These are phyloP conservation scores for Helicolenus hilgendorfi DNA, from an alignment of 2,797 vertebrate species.

Conservation along the genomic window DNA sequence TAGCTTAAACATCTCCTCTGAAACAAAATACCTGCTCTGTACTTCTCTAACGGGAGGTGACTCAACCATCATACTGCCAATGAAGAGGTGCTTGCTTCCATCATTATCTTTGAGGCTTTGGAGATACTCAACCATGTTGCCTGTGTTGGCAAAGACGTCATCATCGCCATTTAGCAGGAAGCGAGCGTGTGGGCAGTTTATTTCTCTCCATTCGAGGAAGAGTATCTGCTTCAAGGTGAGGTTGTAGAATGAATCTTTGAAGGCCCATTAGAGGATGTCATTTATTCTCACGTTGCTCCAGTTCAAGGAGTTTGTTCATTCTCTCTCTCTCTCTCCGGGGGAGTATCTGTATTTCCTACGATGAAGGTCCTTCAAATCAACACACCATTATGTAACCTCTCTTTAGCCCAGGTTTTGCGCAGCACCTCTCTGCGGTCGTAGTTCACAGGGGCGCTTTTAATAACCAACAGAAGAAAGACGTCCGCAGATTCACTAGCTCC, in stretches of 20 bases:
- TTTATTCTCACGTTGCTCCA: conserved; percentile 81
- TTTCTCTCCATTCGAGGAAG: conserved; percentile 88
- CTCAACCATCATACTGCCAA: conserved; percentile 75
- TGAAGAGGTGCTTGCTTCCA: conserved; percentile 80
- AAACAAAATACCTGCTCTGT: conserved; percentile 89
- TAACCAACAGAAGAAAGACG: conserved; percentile 90
- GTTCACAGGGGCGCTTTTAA: conserved; percentile 90
- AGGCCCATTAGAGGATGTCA: conserved; percentile 92
- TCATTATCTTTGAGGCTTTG: conserved; percentile 3
- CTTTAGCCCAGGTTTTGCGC: conserved; percentile 90
- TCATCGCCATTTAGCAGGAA: conserved; percentile 91
- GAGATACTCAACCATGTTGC: conserved; percentile 86
- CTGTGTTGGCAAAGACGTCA: conserved; percentile 89
- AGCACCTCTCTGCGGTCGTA: conserved; percentile 88
- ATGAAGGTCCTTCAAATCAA: conserved; percentile 87
- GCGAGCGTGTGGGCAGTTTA: conserved; percentile 49
- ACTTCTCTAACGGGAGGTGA: conserved; percentile 70
- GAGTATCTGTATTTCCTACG: conserved; percentile 31
- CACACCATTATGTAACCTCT: conserved; percentile 73
- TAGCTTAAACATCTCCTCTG: conserved; percentile 68
- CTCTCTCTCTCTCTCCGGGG: conserved; percentile 53
- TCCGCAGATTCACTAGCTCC: conserved; percentile 43
- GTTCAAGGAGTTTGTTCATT: conserved; percentile 80
- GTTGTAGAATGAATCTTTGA: conserved; percentile 92
- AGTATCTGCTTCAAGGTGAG: conserved; percentile 93